Conservation (phyloP, 2,113 vertebrate genomes). For the Malurus cyaneus region DNA sequence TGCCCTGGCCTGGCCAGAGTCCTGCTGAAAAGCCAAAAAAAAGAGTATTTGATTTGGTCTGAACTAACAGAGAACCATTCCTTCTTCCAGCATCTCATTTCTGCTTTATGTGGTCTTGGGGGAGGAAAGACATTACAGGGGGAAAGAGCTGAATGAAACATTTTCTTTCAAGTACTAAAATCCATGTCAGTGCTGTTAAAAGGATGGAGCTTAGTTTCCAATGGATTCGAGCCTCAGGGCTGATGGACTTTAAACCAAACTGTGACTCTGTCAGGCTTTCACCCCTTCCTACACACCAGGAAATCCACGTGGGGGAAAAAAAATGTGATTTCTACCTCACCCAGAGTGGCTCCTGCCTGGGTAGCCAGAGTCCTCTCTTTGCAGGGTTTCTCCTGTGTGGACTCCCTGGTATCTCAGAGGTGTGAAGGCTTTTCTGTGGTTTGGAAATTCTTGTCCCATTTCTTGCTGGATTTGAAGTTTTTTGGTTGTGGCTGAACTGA, state of each 20-base stretch:
- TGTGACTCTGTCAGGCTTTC: not conserved
- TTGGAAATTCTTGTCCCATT: not conserved
- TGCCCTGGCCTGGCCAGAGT: not conserved
- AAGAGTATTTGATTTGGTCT: not conserved
- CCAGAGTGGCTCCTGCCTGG: not conserved
- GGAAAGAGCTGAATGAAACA: rapidly evolving
- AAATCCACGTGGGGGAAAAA: rapidly evolving
- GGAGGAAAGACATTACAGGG: not conserved
- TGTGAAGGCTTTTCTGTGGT: not conserved
- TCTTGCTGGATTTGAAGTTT: not conserved
- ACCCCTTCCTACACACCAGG: not conserved
- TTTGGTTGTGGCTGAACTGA: not conserved
- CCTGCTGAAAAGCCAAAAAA: not conserved
- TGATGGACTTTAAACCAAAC: not conserved
- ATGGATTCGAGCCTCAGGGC: rapidly evolving
- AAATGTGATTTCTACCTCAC: not conserved
- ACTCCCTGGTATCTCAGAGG: not conserved
- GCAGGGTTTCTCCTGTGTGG: not conserved
- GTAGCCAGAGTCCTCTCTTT: no score
- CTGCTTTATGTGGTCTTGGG: not conserved
- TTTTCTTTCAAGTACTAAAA: not conserved
- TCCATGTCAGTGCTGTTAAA: not conserved
- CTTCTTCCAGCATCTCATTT: not conserved
- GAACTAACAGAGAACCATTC: not conserved
- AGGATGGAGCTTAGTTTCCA: not conserved